Evolutionary conservation across 2,113 vertebrate genomes (phyloP), one percentile per base, ranked within the genome.

Genomic region (Crotalus viridis): DNA sequence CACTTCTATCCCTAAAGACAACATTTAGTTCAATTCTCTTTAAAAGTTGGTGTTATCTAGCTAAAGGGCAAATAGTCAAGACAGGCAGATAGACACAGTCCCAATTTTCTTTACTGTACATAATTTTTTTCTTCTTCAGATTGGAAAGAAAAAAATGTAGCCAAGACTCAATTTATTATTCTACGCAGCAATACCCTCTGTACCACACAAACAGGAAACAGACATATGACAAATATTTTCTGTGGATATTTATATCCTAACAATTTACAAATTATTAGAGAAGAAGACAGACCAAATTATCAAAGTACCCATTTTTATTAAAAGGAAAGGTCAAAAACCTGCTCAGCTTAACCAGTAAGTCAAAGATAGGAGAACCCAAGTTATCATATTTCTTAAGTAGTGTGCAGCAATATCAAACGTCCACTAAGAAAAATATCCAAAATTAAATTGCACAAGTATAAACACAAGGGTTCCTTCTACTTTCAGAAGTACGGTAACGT

Each of bases 301-400:
- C 26, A 51, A 54, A 61, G 12, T 43, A 91, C 0, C 0, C n/a
- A 57, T 51, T 22, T 90, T 86, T 57, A n/a, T 92, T 87, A 69
- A 81, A 89, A 85, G 5, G 81, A 8, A 81, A 51, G 69, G 1
- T 43, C 85, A 5, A 93, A 0, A 88, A 86, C 12, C 33, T 92
- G 0, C 0, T 0, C 3, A 61, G 10, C 12, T 91, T 43, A 55
- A 85, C 89, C 55, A 54, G 55, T 26, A 89, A 0, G 7, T 7
- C n/a, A 1, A 1, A 33, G 55, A 28, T 39, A 55, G 6, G 24
- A 81, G 5, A 94, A 22, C 56, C 52, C 48, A 64, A 87, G 92
- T 19, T 21, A 28, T 8, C 26, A 8, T 3, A 9, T 86, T 39
- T 22, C 7, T 39, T 39, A 28, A 39, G 6, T 81, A 43, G 33